Base-by-base conservation (phyloP, 1,140 invertebrate genomes). In the Tetragnatha versicolor region DNA sequence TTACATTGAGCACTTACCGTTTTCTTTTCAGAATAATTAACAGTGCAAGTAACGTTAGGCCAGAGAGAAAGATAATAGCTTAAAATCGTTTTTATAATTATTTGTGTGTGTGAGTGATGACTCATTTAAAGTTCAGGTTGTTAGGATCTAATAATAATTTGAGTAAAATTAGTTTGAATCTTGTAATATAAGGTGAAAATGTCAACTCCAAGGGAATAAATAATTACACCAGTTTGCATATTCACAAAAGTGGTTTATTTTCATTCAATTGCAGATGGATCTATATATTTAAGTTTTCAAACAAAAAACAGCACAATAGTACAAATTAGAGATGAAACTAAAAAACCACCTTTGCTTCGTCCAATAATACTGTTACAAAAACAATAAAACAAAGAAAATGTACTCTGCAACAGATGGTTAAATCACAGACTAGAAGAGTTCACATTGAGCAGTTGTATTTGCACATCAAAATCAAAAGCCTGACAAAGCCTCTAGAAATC, bases 401-500 rank as follows among this genome's bases (percentile, higher is more conserved):
- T 66, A 66, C 73, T 77, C 76, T 69, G 76, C 65, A 79, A 69
- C 35, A 79, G 76, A 79, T 79, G 76, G 14, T 79, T 68, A 69
- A 79, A 79, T 79, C 76, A 79, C 76, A 79, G 76, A 79, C 76
- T 79, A 79, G 76, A 79, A 79, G 75, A 68, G 63, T 79, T 69
- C 53, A 69, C 63, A 47, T 79, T 79, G 76, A 79, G 76, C 76
- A 79, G 76, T 55, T 79, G 45, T 77, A 77, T 66, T 65, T 77
- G 76, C 76, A 79, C 76, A 69, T 69, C 53, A 49, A 58, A 79
- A 47, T 79, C 22, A 61, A 69, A 79, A 69, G 63, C 65, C 65
- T 35, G 47, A 65, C 27, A 58, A 51, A 22, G 47, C 29, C 61
- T 53, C 49, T 53, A 31, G 27, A 39, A 47, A 49, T 14, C 42